These are phyloP conservation scores for Poeciliopsis presidionis DNA, from an alignment of 2,797 vertebrate species.

Conservation along the genomic window DNA sequence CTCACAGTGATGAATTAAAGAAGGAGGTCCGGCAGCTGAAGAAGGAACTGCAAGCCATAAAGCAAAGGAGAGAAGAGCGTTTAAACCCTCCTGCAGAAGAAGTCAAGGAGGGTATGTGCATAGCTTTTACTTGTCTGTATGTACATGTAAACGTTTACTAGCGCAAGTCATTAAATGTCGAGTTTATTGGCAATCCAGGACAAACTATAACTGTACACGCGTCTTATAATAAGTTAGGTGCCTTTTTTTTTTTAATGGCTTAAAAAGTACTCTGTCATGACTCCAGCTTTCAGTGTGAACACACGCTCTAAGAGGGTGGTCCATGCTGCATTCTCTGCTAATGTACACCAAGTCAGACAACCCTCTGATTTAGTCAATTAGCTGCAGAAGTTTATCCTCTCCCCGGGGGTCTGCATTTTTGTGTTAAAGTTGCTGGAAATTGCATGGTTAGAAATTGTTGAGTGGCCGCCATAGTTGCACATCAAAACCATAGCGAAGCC, in stretches of 20 bases:
- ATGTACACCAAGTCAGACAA: constrained; percentile 62
- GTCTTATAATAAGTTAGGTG: constrained; percentile 11
- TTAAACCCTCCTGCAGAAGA: constrained; percentile 77
- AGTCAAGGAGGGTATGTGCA: constrained; percentile 82
- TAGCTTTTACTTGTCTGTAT: constrained; percentile 10
- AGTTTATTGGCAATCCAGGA: constrained; percentile 23
- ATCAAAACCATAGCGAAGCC: constrained; percentile 45
- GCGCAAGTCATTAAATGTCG: constrained; percentile 16
- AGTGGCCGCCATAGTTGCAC: constrained; percentile 47
- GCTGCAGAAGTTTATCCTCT: constrained; percentile 50
- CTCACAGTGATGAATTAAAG: constrained; percentile 90
- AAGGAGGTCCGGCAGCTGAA: constrained; percentile 93
- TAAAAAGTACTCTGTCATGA: constrained; percentile 6
- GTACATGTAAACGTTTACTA: constrained; percentile 13
- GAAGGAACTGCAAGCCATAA: constrained; percentile 92
- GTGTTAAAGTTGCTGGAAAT: constrained; percentile 57
- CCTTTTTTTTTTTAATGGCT: constrained; percentile 27
- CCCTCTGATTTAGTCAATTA: constrained; percentile 72
- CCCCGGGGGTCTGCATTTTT: constrained; percentile 62
- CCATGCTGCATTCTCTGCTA: constrained; percentile 61
- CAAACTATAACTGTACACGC: constrained; percentile 13
- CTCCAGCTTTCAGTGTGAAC: constrained; percentile 29
- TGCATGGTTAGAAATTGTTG: constrained; percentile 54
- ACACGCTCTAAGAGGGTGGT: constrained; percentile 53
- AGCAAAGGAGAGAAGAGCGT: constrained; percentile 87